phyloP scores from a whole-genome alignment of 2,888 invertebrate species.

The Drosophila meridionalis region DNA sequence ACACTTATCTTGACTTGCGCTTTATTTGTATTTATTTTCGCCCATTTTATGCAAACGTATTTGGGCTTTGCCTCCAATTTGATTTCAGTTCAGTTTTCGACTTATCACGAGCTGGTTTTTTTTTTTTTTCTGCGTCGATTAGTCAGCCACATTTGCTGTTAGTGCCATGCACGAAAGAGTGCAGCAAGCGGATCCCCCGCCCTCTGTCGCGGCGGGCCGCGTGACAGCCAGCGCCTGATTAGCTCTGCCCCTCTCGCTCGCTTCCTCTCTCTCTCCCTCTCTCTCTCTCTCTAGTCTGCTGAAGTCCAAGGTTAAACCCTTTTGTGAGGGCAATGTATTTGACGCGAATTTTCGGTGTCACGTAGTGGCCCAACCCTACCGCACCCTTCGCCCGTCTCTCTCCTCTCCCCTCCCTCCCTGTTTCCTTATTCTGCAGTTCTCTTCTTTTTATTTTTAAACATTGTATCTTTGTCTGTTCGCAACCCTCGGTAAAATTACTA shows the following conservation, averaged over 20 bases:
- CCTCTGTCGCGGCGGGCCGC: background rate
- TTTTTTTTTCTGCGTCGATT: conserved; percentile 25
- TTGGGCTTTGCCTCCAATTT: conserved; percentile 6
- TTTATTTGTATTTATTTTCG: background rate
- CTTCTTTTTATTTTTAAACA: conserved; percentile 23
- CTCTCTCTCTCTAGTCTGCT: background rate
- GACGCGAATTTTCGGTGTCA: conserved; percentile 39
- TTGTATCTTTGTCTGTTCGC: conserved; percentile 32
- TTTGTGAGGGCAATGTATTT: conserved; percentile 55
- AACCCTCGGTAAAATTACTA: conserved; percentile 62
- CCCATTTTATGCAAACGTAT: conserved; percentile 4
- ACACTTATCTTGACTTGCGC: conserved; percentile 8
- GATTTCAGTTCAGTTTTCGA: conserved; percentile 13
- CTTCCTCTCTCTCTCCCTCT: background rate
- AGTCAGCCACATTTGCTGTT: conserved; percentile 37
- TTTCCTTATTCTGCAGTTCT: conserved; percentile 6
- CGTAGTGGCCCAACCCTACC: conserved; percentile 9
- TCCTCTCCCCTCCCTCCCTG: conserved; percentile 5
- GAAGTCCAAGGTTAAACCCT: conserved; percentile 73
- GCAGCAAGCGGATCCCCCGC: conserved; percentile 15
- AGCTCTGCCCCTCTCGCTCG: conserved; percentile 15
- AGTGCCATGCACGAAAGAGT: conserved; percentile 45
- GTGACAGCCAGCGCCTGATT: conserved; percentile 62
- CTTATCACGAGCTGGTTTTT: conserved; percentile 29
- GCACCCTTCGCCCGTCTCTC: conserved; percentile 4